These are phyloP conservation scores for Danio choprae DNA, from an alignment of 2,797 vertebrate genomes.

Conservation along the genomic window DNA sequence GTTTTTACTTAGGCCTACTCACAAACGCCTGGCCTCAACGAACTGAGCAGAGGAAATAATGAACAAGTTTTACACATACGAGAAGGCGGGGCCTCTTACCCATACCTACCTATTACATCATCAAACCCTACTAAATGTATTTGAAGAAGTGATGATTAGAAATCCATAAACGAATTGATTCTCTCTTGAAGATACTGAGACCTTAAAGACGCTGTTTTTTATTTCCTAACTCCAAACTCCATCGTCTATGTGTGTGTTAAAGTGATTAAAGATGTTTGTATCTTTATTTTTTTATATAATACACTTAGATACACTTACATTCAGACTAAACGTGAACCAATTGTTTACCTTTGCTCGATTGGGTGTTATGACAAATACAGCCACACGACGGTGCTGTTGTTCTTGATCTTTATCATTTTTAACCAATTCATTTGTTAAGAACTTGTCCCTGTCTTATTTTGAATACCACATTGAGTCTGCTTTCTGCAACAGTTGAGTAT, in stretches of 20 bases:
- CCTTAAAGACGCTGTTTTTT: no score
- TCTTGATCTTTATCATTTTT: not conserved
- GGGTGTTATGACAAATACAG: not conserved
- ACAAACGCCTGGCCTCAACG: no score
- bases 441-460: not conserved
- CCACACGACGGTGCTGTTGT: constrained; percentile 25
- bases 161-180: no score
- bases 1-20: no score
- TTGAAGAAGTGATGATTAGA: no score
- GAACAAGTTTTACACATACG: no score
- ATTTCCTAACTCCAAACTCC: not conserved
- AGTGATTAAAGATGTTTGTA: not conserved
- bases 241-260: no score
- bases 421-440: not conserved
- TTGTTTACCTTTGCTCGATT: not conserved
- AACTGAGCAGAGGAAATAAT: no score
- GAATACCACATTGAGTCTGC: not conserved
- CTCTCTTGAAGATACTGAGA: no score
- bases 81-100: no score
- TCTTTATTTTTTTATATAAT: not conserved
- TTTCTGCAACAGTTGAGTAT: not conserved
- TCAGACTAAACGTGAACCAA: not conserved
- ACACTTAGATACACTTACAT: not conserved
- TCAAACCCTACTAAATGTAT: no score
- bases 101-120: no score